These are phyloP conservation scores for Allygus modestus DNA, from an alignment of 2,888 invertebrate species.

Conservation along the genomic window DNA sequence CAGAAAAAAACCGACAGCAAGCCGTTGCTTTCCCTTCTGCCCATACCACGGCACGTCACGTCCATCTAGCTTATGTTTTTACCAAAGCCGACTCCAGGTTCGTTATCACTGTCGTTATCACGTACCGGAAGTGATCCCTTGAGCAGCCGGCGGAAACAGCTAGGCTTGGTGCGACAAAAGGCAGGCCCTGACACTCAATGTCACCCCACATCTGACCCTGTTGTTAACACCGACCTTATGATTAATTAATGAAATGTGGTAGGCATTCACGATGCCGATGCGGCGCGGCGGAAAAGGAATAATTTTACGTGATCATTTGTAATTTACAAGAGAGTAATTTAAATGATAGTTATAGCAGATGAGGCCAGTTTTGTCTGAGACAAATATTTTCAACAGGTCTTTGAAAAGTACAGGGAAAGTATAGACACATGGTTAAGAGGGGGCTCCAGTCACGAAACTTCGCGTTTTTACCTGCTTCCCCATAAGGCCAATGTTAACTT, in stretches of 20 bases:
- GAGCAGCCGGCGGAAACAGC: slow-evolving; percentile 10
- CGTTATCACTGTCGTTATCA: slow-evolving; percentile 1
- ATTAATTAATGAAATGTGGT: slow-evolving; percentile 27
- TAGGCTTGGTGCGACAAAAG: not conserved
- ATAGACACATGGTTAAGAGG: no score
- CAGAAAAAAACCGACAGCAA: not conserved
- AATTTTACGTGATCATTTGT: no score
- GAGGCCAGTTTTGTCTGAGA: no score
- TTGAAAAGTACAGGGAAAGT: no score
- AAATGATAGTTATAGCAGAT: no score
- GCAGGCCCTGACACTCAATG: slow-evolving; percentile 14
- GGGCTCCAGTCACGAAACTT: no score
- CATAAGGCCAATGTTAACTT: no score
- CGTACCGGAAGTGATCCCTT: slow-evolving; percentile 11
- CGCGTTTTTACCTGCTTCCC: no score
- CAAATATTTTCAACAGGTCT: no score
- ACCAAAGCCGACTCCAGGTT: not conserved
- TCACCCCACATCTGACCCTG: not conserved
- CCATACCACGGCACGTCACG: not conserved
- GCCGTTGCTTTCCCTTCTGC: not conserved
- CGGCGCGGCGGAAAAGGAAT: no score
- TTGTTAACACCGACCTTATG: slow-evolving; percentile 2
- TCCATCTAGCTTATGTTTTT: not conserved
- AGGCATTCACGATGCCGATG: not conserved
- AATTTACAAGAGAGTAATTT: no score